These are phyloP conservation scores for Cricetomys ansorgei DNA, from an alignment of 2,113 vertebrate genomes.

Conservation along the genomic window DNA sequence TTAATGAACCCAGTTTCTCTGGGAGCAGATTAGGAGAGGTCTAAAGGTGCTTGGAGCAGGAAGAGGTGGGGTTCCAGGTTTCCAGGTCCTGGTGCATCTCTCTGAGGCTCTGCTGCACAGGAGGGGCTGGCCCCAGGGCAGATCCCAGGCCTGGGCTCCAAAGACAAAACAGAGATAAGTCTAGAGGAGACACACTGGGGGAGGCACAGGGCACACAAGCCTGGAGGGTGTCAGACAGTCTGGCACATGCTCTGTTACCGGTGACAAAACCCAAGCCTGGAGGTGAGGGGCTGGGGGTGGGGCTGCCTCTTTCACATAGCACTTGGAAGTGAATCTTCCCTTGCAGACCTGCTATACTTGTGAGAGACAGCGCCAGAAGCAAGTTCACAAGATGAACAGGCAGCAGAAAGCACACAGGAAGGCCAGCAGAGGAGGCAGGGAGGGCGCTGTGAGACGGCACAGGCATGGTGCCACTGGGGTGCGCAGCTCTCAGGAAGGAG, in stretches of 20 bases:
- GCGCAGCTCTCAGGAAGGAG: background rate
- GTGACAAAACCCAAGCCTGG: background rate
- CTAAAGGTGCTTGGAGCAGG: background rate
- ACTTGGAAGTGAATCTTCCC: background rate
- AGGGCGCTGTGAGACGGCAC: background rate
- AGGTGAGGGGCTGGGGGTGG: background rate
- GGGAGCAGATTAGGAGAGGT: constrained; percentile 55
- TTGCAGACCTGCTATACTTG: background rate
- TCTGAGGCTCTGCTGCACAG: background rate
- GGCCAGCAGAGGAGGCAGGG: background rate
- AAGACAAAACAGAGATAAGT: background rate
- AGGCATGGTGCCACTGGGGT: background rate
- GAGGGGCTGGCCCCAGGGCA: background rate
- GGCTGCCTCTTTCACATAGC: background rate
- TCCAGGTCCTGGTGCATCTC: background rate
- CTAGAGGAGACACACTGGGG: background rate
- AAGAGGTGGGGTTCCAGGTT: background rate
- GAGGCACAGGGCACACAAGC: background rate
- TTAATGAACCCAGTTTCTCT: constrained; percentile 65
- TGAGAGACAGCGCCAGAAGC: background rate
- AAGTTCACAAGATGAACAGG: background rate
- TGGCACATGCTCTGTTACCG: background rate
- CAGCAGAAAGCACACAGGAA: background rate
- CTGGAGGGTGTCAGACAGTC: background rate
- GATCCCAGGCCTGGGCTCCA: background rate